A percentile compares a stretch with the other conserved stretches of the same genome.
Conservation (phyloP, 2,888 invertebrate genomes). For the Cephus nigrinus region DNA sequence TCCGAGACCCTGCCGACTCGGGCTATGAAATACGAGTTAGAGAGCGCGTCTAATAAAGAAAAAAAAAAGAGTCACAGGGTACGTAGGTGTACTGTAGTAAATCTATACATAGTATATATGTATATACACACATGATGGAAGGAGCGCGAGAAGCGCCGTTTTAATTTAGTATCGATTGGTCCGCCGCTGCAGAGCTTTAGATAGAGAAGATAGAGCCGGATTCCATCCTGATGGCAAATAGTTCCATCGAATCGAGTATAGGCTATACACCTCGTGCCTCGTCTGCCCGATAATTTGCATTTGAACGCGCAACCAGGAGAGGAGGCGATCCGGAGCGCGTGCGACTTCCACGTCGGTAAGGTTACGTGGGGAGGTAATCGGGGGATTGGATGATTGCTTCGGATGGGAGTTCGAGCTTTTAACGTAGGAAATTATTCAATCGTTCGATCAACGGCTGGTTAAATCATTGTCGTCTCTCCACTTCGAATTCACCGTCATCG, state of each 20-base stretch:
- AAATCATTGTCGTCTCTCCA: not conserved
- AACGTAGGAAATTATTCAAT: constrained; percentile 40
- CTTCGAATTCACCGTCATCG: not conserved
- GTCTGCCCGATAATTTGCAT: constrained; percentile 14
- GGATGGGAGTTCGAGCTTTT: constrained; percentile 11
- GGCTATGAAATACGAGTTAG: too few relatives aligned
- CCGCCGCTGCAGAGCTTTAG: too few relatives aligned
- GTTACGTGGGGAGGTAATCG: too few relatives aligned
- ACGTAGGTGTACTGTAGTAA: too few relatives aligned
- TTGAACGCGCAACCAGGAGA: constrained; percentile 7
- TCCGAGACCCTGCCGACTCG: too few relatives aligned
- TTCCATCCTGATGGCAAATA: constrained; percentile 29
- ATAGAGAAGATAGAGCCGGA: constrained; percentile 12
- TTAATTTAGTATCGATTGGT: constrained; percentile 34
- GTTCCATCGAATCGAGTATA: constrained; percentile 25
- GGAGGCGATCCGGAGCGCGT: constrained; percentile 5
- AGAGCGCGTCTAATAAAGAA: too few relatives aligned
- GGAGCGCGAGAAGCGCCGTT: constrained; percentile 20
- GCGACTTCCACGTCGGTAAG: constrained; percentile 1
- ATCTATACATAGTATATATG: too few relatives aligned
- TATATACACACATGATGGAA: too few relatives aligned
- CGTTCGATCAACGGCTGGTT: constrained; percentile 38
- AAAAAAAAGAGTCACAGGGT: too few relatives aligned
- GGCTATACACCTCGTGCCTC: not conserved
- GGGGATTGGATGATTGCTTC: too few relatives aligned